Evolutionary conservation across 1,140 invertebrate genomes (phyloP).

Genomic region (Drosophila tani): DNA sequence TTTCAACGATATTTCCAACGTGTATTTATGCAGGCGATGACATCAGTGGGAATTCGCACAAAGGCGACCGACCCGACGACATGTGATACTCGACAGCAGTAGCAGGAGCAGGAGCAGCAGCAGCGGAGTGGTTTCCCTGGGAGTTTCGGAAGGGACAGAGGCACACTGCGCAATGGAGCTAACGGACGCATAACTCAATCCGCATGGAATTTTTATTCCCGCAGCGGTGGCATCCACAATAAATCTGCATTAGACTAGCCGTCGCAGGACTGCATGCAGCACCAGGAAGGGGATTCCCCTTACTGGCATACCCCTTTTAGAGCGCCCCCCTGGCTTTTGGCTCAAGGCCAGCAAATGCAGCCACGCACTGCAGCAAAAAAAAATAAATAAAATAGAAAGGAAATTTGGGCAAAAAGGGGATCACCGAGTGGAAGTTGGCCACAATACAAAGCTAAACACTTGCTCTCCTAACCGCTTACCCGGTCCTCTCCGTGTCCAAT

Average conservation of each 20-base stretch:
- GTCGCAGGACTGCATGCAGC: constrained; percentile 33
- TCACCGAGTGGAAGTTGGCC: constrained; percentile 28
- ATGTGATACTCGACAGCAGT: constrained; percentile 34
- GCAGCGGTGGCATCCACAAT: constrained; percentile 81
- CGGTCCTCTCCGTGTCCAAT: constrained; percentile 13
- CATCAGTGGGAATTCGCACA: constrained; percentile 60
- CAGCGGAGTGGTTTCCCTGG: neutral
- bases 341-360: constrained; percentile 61
- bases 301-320: constrained; percentile 1
- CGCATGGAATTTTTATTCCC: constrained; percentile 83
- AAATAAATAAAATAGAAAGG: constrained; percentile 1
- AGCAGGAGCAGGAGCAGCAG: neutral
- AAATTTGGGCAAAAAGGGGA: constrained; percentile 20
- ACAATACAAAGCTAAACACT: constrained; percentile 63
- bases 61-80: constrained; percentile 11
- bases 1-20: constrained; percentile 17
- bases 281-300: constrained; percentile 1
- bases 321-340: constrained; percentile 41
- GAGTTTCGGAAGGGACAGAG: neutral
- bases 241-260: constrained; percentile 76
- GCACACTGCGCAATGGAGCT: constrained; percentile 64
- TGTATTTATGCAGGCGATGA: constrained; percentile 61
- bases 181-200: constrained; percentile 83
- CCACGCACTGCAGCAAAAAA: constrained; percentile 59
- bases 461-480: constrained; percentile 37